Base-by-base conservation (phyloP, 2,888 invertebrate genomes). In the Parthenolecanium corni region DNA sequence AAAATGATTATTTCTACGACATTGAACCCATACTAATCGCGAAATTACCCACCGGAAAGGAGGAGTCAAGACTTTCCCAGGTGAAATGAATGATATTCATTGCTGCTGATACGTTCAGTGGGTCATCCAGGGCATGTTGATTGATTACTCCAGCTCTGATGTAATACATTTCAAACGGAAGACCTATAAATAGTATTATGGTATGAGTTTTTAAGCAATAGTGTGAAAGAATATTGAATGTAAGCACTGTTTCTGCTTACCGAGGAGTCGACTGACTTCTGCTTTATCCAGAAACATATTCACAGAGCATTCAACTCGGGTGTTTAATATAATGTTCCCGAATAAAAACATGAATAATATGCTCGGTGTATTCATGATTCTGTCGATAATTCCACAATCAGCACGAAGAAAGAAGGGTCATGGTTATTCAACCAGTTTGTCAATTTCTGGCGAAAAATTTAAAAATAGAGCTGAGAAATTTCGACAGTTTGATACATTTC, bases 1-100 rank as follows among this genome's bases (percentile, higher is more conserved):
- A 31, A 5, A 25, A 6, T 9, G 16, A 31, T 40, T 54, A 38
- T 18, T 16, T 5, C 3, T 54, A 52, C n/a, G 16, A 31, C 21
- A 20, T 5, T 6, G 9, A 18, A 18, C 21, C 18, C 5, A 25
- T 23, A 52, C 16, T 52, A 16, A 49, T 21, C 21, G 9, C 49
- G 14, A 2, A 14, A 24, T n/a, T n/a, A 46, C 46, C 38, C 11
- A 64, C 52, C 3, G 31, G 31, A 38, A 20, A 38, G 23, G 12
- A 16, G 4, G 54, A 46, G 12, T 56, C 56, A 21, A 64, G 16
- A 23, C 53, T 63, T 47, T 63, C 53, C 63, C 63, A 63, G n/a
- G 12, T 38, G 16, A 21, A 63, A 38, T 63, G 38, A 16, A 54
- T 18, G 6, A 20, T 44, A 46, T 63, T 44, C 16, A 36, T 16